Conservation (phyloP, 37 sponge, comb jelly and placozoan genomes). For the Bolinopsis microptera region DNA sequence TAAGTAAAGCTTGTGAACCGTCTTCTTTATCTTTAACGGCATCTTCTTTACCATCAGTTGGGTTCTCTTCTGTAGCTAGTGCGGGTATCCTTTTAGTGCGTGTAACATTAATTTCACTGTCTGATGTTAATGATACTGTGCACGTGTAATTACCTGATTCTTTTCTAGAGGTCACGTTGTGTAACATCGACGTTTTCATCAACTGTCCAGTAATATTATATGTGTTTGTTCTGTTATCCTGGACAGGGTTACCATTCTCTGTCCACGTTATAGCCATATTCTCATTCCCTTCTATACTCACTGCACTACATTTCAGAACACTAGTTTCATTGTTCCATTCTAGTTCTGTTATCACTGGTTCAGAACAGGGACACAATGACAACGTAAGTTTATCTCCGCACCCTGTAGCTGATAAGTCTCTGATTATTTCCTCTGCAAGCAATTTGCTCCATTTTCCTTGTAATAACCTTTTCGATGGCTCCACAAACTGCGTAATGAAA, state of each 20-base stretch:
- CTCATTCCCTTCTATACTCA: neutral
- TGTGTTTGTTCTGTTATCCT: neutral
- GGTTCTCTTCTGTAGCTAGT: neutral
- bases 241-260: neutral
- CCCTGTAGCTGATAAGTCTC: neutral
- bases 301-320: neutral
- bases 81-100: neutral
- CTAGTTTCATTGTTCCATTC: neutral
- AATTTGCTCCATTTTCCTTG: neutral
- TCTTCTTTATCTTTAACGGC: neutral
- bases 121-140: neutral
- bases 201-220: neutral
- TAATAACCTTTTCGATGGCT: neutral
- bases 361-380: neutral
- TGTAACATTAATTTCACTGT: neutral
- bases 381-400: neutral
- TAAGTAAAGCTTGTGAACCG: neutral
- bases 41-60: neutral
- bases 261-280: neutral
- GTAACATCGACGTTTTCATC: neutral
- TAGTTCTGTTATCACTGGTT: neutral
- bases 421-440: neutral
- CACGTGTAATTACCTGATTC: neutral
- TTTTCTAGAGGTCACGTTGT: neutral
- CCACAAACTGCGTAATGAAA: too few species aligned